These are phyloP conservation scores for Sakesphorus luctuosus DNA, from an alignment of 2,113 vertebrate genomes.

Conservation along the genomic window DNA sequence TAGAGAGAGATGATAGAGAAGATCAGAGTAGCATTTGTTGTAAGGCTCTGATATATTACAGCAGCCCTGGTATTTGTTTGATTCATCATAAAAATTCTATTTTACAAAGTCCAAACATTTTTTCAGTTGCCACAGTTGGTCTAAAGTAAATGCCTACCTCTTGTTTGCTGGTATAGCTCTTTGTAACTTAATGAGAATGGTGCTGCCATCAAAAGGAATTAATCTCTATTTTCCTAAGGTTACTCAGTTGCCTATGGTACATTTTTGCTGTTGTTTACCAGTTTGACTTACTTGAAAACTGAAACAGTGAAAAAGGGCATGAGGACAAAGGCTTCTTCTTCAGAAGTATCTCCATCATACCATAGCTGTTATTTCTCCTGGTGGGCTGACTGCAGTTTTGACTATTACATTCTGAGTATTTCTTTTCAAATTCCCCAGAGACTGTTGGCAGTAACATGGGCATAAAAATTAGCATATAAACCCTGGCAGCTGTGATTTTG, in stretches of 20 bases:
- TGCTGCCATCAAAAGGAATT: background rate
- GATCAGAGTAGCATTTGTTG: background rate
- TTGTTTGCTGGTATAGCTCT: background rate
- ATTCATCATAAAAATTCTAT: background rate
- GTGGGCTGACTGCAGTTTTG: background rate
- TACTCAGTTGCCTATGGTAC: background rate
- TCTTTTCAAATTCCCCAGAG: background rate
- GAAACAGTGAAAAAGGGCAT: background rate
- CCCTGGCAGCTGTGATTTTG: background rate
- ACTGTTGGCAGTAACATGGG: background rate
- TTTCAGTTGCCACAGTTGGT: background rate
- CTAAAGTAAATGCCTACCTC: background rate
- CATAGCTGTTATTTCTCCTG: background rate
- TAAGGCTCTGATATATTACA: background rate
- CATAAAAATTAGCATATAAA: background rate
- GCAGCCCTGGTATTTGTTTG: background rate
- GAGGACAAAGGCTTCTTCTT: background rate
- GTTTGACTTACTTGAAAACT: constrained; percentile 10
- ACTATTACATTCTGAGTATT: background rate
- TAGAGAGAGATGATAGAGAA: background rate
- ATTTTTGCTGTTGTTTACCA: background rate
- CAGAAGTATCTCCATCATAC: background rate
- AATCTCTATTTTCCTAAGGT: background rate
- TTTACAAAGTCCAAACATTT: background rate
- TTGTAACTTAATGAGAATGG: background rate